Percentiles rank a stretch among this genome's conserved stretches.
Conservation (phyloP, 2,888 invertebrate genomes). For the Orthosia incerta region DNA sequence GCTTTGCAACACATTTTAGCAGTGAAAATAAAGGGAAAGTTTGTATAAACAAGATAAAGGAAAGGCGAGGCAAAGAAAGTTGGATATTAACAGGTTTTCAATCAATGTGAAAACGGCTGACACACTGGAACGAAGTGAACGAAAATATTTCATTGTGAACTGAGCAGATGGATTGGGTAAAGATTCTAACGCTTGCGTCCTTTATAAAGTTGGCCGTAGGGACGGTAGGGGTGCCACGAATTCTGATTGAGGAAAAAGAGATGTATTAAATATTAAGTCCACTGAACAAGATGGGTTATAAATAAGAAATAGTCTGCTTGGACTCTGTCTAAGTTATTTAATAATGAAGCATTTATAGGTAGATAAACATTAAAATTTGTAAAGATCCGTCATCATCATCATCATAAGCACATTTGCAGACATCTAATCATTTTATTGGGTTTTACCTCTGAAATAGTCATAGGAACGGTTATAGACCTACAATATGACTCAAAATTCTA, state of each 20-base stretch:
- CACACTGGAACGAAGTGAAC: conserved; percentile 62
- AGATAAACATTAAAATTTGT: neutral
- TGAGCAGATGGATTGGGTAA: conserved; percentile 71
- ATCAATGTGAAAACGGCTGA: conserved; percentile 65
- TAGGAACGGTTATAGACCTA: too few relatives aligned
- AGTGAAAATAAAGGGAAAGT: conserved; percentile 53
- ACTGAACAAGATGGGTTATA: conserved; percentile 10
- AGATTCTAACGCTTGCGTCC: conserved; percentile 72
- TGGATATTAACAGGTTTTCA: conserved; percentile 66
- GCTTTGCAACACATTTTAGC: conserved; percentile 49
- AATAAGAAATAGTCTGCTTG: conserved; percentile 19
- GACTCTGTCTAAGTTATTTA: neutral
- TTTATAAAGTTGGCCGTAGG: conserved; percentile 75
- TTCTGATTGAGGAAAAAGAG: conserved; percentile 22
- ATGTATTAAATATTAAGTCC: conserved; percentile 14
- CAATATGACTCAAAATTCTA: too few relatives aligned
- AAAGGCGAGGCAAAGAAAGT: conserved; percentile 57
- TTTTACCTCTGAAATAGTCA: too few relatives aligned
- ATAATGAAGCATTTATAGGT: neutral
- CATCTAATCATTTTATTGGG: too few relatives aligned
- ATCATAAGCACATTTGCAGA: too few relatives aligned
- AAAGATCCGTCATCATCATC: neutral
- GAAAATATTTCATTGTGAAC: conserved; percentile 75
- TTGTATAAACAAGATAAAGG: conserved; percentile 51
- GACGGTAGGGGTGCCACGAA: conserved; percentile 37